phyloP scores from a whole-genome alignment of 2,113 vertebrate genomes.

The Meriones unguiculatus region DNA sequence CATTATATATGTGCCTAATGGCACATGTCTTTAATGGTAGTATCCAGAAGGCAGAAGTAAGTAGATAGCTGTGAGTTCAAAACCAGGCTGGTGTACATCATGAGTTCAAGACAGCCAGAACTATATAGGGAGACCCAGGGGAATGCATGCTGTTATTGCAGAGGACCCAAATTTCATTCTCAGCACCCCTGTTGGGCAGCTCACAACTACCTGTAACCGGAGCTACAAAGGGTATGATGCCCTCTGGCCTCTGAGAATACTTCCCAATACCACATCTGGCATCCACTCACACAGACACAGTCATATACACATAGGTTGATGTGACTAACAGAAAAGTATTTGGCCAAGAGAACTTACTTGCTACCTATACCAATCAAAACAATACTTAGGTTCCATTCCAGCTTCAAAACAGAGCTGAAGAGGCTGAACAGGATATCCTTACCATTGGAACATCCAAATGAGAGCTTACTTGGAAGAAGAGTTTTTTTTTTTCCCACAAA shows the following conservation, averaged over 20 bases:
- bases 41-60: neutral
- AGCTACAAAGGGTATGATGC: neutral
- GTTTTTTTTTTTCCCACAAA: neutral
- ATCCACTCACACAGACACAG: neutral
- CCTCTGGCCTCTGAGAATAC: neutral
- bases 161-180: neutral
- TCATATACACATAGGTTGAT: neutral
- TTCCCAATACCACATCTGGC: neutral
- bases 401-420: neutral
- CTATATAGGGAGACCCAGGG: neutral
- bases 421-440: neutral
- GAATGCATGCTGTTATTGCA: too few relatives aligned
- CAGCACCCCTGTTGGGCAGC: neutral
- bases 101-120: neutral
- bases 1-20: neutral
- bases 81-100: neutral
- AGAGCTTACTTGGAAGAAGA: neutral
- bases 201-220: neutral
- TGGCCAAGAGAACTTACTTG: slow-evolving; percentile 40
- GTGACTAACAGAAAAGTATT: neutral
- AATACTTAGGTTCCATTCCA: neutral
- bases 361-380: neutral
- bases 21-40: neutral
- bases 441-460: neutral
- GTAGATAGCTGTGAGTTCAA: neutral